Percentiles rank a stretch among this genome's conserved stretches.
Conservation (phyloP, 1,140 invertebrate species). For the Diorhabda carinulata region DNA sequence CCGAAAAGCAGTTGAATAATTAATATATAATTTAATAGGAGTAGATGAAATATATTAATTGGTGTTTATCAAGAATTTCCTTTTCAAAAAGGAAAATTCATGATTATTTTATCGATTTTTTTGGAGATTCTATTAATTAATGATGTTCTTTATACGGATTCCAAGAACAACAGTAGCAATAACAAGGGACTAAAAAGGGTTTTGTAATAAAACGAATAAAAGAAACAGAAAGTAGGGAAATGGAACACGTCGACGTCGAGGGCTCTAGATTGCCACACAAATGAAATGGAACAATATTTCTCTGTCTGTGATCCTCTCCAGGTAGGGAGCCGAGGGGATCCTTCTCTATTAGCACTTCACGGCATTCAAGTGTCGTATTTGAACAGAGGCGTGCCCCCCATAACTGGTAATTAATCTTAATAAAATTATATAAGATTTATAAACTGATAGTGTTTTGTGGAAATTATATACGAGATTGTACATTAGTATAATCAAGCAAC, state of each 20-base stretch:
- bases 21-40: too few relatives aligned
- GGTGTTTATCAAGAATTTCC: too few relatives aligned
- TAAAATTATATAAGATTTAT: too few relatives aligned
- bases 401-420: too few relatives aligned
- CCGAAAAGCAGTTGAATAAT: too few relatives aligned
- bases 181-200: slow-evolving; percentile 20
- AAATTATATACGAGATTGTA: too few relatives aligned
- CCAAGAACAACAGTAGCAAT: slow-evolving; percentile 20
- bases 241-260: slow-evolving; percentile 11
- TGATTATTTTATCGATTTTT: too few relatives aligned
- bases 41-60: too few relatives aligned
- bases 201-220: slow-evolving; percentile 22
- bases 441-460: too few relatives aligned
- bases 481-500: too few relatives aligned
- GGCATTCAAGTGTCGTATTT: slow-evolving; percentile 21
- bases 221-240: slow-evolving; percentile 17
- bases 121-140: neutral
- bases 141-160: slow-evolving; percentile 8
- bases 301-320: slow-evolving; percentile 26
- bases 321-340: slow-evolving; percentile 18
- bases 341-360: slow-evolving; percentile 30
- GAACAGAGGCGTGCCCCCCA: neutral
- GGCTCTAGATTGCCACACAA: slow-evolving; percentile 23
- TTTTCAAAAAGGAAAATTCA: too few relatives aligned
- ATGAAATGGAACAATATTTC: slow-evolving; percentile 36